Conservation (phyloP, 2,888 invertebrate species). For the Lepidonotus clava region DNA sequence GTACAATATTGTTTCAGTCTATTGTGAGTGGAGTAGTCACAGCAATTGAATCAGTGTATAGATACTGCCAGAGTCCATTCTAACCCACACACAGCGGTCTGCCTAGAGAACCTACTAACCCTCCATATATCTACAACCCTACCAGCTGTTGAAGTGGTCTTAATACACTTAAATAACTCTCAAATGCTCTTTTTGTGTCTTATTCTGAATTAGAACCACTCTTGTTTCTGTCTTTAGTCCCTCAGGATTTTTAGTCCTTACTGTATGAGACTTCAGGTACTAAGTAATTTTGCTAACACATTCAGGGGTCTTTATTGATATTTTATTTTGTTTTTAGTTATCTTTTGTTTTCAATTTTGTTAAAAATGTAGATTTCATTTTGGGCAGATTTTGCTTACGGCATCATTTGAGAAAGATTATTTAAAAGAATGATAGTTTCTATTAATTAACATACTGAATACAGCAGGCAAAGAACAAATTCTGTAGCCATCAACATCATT, state of each 20-base stretch:
- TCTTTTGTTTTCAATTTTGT: not conserved
- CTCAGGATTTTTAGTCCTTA: constrained; percentile 40
- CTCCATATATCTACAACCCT: not conserved
- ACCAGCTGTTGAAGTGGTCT: not conserved
- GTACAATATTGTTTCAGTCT: not conserved
- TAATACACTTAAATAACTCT: too few species aligned
- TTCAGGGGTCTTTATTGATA: constrained; percentile 9
- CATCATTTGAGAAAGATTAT: too few species aligned
- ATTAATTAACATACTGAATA: not conserved
- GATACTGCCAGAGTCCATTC: not conserved
- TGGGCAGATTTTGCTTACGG: not conserved
- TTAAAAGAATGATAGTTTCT: not conserved
- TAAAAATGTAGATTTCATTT: not conserved
- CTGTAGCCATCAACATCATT: not conserved
- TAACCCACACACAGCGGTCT: not conserved
- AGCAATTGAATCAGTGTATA: not conserved
- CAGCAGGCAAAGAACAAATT: not conserved
- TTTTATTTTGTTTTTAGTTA: not conserved
- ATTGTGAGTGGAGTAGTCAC: not conserved
- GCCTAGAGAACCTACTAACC: not conserved
- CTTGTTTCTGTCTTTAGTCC: constrained; percentile 17
- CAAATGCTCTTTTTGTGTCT: too few species aligned
- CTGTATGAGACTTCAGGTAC: not conserved
- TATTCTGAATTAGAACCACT: too few species aligned
- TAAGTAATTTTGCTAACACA: not conserved